These are phyloP conservation scores for Sorex araneus DNA, from an alignment of 2,113 vertebrate genomes.

Conservation along the genomic window DNA sequence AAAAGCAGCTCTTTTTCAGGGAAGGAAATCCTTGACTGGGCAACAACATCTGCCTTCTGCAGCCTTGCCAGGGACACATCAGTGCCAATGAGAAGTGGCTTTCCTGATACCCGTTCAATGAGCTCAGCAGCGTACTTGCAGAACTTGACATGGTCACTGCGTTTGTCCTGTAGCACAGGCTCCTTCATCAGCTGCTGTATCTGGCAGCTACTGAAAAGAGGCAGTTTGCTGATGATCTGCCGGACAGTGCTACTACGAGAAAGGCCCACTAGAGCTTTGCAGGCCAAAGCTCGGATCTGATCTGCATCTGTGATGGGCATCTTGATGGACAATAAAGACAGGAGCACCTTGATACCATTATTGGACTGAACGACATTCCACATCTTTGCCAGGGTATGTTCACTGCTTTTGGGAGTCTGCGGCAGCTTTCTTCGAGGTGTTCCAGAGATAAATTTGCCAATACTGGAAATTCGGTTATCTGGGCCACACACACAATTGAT, in stretches of 20 bases:
- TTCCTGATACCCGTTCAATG: conserved; percentile 97
- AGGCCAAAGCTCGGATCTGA: conserved; percentile 97
- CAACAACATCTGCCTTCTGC: conserved; percentile 97
- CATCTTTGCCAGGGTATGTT: conserved; percentile 97
- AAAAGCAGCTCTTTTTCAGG: conserved; percentile 98
- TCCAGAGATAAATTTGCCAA: conserved; percentile 97
- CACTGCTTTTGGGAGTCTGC: conserved; percentile 93
- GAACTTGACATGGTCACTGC: conserved; percentile 98
- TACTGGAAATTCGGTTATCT: conserved; percentile 97
- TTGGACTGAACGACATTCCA: conserved; percentile 99
- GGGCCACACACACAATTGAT: conserved; percentile 99
- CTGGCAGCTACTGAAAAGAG: conserved; percentile 98
- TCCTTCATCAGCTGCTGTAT: conserved; percentile 99
- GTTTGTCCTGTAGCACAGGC: conserved; percentile 98
- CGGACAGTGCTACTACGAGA: conserved; percentile 95
- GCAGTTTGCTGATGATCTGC: conserved; percentile 99
- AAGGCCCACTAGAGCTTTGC: conserved; percentile 97
- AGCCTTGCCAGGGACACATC: conserved; percentile 97
- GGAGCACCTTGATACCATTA: conserved; percentile 99
- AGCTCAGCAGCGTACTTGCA: conserved; percentile 98
- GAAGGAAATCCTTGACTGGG: conserved; percentile 97
- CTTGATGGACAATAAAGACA: conserved; percentile 97
- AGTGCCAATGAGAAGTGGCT: conserved; percentile 95
- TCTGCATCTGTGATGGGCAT: conserved; percentile 99
- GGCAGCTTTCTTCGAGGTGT: conserved; percentile 95